phyloP scores from a whole-genome alignment of 2,113 vertebrate species.

The Meriones unguiculatus region DNA sequence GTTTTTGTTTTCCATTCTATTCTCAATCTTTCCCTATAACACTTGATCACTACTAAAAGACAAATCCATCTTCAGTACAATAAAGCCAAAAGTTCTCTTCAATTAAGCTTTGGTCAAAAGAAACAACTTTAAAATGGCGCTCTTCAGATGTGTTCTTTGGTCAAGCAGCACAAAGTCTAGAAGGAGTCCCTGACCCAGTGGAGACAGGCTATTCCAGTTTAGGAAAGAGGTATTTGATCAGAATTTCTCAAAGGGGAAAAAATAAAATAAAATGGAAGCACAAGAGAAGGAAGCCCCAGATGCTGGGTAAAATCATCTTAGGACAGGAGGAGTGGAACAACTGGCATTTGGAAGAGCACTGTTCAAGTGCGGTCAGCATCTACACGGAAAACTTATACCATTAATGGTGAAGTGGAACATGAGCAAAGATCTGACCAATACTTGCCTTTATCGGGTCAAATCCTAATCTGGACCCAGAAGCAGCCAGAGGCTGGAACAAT shows the following conservation, averaged over 20 bases:
- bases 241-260: neutral
- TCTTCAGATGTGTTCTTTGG: constrained; percentile 74
- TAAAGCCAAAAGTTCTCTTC: constrained; percentile 35
- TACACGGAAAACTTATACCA: constrained; percentile 5
- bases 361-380: constrained; percentile 13
- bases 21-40: neutral
- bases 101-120: constrained; percentile 72
- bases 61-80: constrained; percentile 9
- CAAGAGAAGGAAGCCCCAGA: neutral
- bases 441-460: constrained; percentile 38
- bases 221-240: neutral
- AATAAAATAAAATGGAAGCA: neutral
- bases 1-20: neutral
- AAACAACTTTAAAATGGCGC: constrained; percentile 45
- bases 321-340: neutral
- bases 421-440: constrained; percentile 18
- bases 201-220: neutral
- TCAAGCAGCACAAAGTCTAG: constrained; percentile 65
- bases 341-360: neutral
- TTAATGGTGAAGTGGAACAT: constrained; percentile 1
- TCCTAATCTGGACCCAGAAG: constrained; percentile 20
- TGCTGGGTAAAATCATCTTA: neutral
- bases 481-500: neutral
- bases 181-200: constrained; percentile 24
- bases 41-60: constrained; percentile 22